Percentiles rank a stretch among this genome's conserved stretches.
phyloP scores from a whole-genome alignment of 2,888 invertebrate genomes.

The Lycophotia porphyrea region DNA sequence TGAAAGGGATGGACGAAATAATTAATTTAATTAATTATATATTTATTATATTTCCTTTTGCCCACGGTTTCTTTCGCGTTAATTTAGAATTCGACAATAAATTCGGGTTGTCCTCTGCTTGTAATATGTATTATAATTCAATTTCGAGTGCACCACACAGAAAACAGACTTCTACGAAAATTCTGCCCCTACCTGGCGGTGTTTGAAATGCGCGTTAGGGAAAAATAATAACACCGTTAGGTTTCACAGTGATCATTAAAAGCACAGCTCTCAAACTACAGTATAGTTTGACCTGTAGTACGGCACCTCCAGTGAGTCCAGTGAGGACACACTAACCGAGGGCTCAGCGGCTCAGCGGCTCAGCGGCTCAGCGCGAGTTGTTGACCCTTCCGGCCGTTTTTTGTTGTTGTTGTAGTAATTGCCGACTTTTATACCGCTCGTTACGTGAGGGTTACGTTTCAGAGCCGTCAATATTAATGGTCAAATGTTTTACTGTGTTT shows the following conservation, averaged over 20 bases:
- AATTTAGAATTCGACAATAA: too few species aligned
- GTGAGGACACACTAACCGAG: constrained; percentile 43
- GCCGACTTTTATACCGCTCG: constrained; percentile 40
- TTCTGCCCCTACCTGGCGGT: neutral
- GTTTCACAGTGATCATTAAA: neutral
- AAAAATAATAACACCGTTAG: neutral
- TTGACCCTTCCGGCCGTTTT: constrained; percentile 45
- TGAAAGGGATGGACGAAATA: neutral
- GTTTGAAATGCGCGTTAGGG: neutral
- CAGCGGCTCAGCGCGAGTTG: constrained; percentile 26
- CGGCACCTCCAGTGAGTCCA: constrained; percentile 3
- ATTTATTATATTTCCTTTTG: too few species aligned
- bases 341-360: constrained; percentile 24
- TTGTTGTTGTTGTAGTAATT: constrained; percentile 50
- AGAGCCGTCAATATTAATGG: constrained; percentile 22
- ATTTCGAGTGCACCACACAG: neutral
- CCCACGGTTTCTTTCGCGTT: too few species aligned
- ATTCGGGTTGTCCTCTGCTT: too few species aligned
- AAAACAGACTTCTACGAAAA: neutral
- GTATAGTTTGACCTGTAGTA: constrained; percentile 26
- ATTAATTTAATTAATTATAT: neutral
- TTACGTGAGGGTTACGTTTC: constrained; percentile 40
- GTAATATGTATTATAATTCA: too few species aligned
- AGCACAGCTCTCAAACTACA: neutral
- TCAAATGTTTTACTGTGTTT: constrained; percentile 12